A percentile compares a stretch with the other conserved stretches of the same genome.
phyloP scores from a whole-genome alignment of 2,888 invertebrate genomes.

The Perdita meconis region DNA sequence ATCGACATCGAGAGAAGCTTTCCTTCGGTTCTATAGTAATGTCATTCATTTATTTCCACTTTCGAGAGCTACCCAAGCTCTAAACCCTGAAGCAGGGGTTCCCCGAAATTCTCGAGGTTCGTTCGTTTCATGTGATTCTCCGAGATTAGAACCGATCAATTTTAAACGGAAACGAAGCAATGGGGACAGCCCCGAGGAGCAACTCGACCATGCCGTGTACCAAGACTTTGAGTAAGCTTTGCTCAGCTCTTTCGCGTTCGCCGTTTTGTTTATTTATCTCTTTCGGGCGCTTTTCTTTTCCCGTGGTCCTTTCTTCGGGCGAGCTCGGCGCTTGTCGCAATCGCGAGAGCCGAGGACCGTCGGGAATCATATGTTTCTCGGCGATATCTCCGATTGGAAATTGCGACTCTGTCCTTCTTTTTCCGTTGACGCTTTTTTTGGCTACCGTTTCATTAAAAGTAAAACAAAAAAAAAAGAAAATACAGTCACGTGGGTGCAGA shows the following conservation, averaged over 20 bases:
- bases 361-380: conserved; percentile 37
- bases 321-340: conserved; percentile 16
- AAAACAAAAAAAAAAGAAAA: not conserved
- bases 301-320: conserved; percentile 15
- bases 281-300: conserved; percentile 36
- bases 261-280: conserved; percentile 55
- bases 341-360: conserved; percentile 8
- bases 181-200: conserved; percentile 18
- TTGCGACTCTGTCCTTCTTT: not conserved
- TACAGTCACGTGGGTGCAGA: too few species aligned
- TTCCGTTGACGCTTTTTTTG: too few species aligned
- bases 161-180: conserved; percentile 40
- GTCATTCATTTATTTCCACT: not conserved
- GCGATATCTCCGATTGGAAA: conserved; percentile 18
- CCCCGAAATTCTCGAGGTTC: not conserved
- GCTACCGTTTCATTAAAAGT: too few species aligned
- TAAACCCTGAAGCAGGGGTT: not conserved
- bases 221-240: conserved; percentile 53
- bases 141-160: conserved; percentile 47
- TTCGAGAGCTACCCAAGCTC: not conserved
- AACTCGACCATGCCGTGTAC: conserved; percentile 33
- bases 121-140: not conserved
- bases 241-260: conserved; percentile 42
- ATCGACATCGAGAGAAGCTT: too few species aligned
- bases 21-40: too few species aligned